A percentile compares a stretch with the other conserved stretches of the same genome.
phyloP scores from a whole-genome alignment of 1,140 invertebrate species.

The Procambarus clarkii region DNA sequence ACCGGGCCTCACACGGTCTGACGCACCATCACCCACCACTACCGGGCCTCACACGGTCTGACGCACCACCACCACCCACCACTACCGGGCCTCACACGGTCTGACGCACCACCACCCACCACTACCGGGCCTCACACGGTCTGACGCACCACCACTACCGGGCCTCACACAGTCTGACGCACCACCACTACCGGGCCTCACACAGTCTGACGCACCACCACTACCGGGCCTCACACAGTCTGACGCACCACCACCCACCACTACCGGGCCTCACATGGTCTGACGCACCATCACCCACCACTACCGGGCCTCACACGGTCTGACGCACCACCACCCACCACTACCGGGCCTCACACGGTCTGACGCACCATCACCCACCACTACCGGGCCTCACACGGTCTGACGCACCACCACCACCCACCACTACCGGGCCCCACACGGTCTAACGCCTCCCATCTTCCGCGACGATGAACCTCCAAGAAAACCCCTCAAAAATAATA shows the following conservation, averaged over 20 bases:
- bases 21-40: background rate
- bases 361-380: background rate
- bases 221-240: no score
- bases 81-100: no score
- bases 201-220: background rate
- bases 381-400: background rate
- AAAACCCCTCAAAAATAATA: conserved; percentile 32
- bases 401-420: background rate
- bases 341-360: no score
- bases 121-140: no score
- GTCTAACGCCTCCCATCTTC: background rate
- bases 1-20: no score
- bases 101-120: no score
- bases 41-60: no score
- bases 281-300: no score
- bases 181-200: background rate
- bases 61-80: no score
- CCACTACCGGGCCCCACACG: background rate
- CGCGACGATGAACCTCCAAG: conserved; percentile 13
- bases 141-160: background rate
- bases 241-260: background rate
- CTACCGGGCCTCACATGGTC: no score
- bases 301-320: no score
- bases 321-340: no score
- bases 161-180: background rate